Conservation (phyloP, 2,113 vertebrate genomes). For the Marmota flaviventris region DNA sequence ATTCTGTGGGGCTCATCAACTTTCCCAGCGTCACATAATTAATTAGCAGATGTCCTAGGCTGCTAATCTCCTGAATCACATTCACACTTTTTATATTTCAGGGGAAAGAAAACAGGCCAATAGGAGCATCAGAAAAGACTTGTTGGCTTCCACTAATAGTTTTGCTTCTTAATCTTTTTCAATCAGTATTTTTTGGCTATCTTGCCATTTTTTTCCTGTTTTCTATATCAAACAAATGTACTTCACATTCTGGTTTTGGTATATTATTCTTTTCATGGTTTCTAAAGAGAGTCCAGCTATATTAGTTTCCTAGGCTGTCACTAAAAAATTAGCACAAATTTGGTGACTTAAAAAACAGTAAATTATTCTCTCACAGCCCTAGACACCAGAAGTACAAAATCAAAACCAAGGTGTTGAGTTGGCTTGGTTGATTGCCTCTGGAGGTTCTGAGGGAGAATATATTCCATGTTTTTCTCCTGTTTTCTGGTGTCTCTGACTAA, state of each 20-base stretch:
- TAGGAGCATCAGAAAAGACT: neutral
- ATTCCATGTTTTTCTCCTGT: neutral
- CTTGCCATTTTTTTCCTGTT: neutral
- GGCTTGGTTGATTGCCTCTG: neutral
- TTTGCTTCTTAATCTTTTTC: neutral
- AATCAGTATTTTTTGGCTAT: neutral
- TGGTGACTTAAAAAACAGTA: neutral
- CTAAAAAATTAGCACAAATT: neutral
- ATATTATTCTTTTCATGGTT: neutral
- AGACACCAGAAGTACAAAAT: neutral
- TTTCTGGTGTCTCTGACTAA: neutral
- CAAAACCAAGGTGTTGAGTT: neutral
- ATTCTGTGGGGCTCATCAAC: neutral
- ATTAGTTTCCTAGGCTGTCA: neutral
- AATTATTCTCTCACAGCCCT: neutral
- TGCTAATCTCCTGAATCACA: neutral
- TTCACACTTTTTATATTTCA: neutral
- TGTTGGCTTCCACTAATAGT: neutral
- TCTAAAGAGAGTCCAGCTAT: neutral
- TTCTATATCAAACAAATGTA: neutral
- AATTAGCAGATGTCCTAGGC: neutral
- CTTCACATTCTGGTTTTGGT: neutral
- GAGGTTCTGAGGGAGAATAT: neutral
- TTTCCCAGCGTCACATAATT: constrained; percentile 13
- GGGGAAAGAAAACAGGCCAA: neutral